Evolutionary conservation across 2,113 vertebrate species (phyloP).

Genomic region (Neoarius graeffei): DNA sequence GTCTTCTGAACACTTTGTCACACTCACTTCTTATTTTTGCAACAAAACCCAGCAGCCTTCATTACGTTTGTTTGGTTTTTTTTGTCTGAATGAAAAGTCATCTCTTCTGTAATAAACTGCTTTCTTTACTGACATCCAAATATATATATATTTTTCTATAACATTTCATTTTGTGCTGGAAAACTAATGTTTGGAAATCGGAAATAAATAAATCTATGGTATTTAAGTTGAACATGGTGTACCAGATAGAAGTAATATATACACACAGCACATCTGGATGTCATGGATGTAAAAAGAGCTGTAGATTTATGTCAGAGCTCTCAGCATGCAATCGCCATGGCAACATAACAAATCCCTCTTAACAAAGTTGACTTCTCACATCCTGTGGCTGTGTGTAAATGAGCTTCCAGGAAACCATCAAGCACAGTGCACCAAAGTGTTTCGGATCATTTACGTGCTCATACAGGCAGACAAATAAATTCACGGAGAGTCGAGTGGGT

Average conservation of each 20-base stretch:
- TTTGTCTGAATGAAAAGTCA: too few relatives aligned
- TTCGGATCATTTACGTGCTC: background rate
- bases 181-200: too few relatives aligned
- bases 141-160: too few relatives aligned
- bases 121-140: too few relatives aligned
- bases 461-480: constrained; percentile 19
- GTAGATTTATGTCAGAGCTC: background rate
- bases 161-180: too few relatives aligned
- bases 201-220: too few relatives aligned
- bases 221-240: background rate
- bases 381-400: background rate
- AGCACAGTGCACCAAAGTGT: background rate
- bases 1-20: too few relatives aligned
- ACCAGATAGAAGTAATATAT: background rate
- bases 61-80: too few relatives aligned
- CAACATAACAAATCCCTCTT: background rate
- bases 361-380: background rate
- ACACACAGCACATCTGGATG: background rate
- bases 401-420: background rate
- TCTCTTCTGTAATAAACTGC: too few relatives aligned
- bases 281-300: background rate
- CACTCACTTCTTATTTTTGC: too few relatives aligned
- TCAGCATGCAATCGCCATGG: background rate
- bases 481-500: constrained; percentile 8
- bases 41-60: too few relatives aligned